Conservation (phyloP, 1,140 invertebrate species). For the Hylaeus volcanicus region DNA sequence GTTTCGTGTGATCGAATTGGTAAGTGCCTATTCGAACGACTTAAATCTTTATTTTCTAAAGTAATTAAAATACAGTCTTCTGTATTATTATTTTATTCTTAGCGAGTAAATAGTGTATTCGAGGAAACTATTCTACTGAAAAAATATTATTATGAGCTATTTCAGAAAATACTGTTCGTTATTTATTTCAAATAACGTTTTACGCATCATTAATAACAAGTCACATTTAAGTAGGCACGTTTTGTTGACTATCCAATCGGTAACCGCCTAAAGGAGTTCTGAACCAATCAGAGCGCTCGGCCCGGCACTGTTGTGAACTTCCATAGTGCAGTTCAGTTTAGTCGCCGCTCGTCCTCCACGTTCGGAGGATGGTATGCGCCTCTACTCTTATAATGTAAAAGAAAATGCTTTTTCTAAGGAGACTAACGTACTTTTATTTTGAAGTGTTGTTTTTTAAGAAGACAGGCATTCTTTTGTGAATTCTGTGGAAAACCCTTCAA, state of each 20-base stretch:
- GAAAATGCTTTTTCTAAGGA: background rate
- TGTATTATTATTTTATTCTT: no score
- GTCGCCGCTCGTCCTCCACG: slow-evolving; percentile 39
- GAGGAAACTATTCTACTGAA: background rate
- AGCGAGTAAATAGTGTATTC: background rate
- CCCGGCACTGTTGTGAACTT: slow-evolving; percentile 30
- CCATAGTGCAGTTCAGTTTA: slow-evolving; percentile 30
- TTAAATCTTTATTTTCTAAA: no score
- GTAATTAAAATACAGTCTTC: no score
- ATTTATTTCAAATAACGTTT: background rate
- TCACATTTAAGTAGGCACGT: slow-evolving; percentile 38
- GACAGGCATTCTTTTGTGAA: background rate
- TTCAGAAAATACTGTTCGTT: background rate
- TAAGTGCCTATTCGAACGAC: no score
- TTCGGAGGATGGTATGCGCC: slow-evolving; percentile 12
- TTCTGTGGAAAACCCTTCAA: background rate
- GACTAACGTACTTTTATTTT: background rate
- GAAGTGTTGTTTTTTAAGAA: background rate
- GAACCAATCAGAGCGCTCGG: slow-evolving; percentile 35
- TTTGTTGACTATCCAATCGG: slow-evolving; percentile 57
- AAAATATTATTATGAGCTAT: no score
- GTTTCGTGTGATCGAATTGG: background rate
- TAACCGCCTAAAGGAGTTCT: background rate
- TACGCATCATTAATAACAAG: slow-evolving; percentile 26
- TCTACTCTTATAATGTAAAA: background rate